Percentiles rank a stretch among this genome's conserved stretches.
phyloP scores from a whole-genome alignment of 35 echinoderm and acorn worm species.

The Ophioderma brevispina region DNA sequence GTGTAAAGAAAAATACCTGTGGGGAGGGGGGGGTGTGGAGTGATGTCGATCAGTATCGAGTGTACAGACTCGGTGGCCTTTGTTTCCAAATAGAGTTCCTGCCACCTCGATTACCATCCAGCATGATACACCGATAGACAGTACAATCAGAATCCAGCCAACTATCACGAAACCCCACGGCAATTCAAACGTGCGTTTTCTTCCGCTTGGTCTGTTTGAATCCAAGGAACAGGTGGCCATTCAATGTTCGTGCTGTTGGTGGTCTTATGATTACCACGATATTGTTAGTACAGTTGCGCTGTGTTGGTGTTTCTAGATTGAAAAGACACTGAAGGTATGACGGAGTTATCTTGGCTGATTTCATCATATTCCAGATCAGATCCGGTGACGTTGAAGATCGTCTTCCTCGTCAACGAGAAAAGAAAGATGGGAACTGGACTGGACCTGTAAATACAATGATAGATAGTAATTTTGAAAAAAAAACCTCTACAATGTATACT shows the following conservation, averaged over 20 bases:
- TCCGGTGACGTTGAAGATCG: too few species aligned
- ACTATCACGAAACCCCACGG: constrained; percentile 83
- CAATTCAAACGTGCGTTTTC: constrained; percentile 76
- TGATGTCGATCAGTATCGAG: constrained; percentile 89
- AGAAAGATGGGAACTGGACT: too few species aligned
- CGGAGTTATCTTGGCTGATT: too few species aligned
- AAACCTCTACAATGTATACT: too few species aligned
- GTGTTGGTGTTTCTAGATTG: too few species aligned
- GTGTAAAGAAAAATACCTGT: constrained; percentile 85
- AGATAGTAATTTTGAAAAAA: too few species aligned
- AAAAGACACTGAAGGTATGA: too few species aligned
- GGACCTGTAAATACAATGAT: too few species aligned
- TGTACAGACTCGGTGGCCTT: constrained; percentile 84
- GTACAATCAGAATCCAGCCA: constrained; percentile 70
- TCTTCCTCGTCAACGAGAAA: too few species aligned
- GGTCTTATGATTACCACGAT: not conserved
- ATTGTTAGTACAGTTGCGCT: too few species aligned
- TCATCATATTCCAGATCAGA: too few species aligned
- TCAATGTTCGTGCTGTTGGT: not conserved
- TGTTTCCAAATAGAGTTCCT: constrained; percentile 66
- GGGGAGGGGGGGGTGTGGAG: too few species aligned
- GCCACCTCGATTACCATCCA: constrained; percentile 88
- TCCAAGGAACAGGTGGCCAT: constrained; percentile 28
- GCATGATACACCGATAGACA: constrained; percentile 67
- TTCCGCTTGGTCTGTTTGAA: constrained; percentile 66